phyloP scores from a whole-genome alignment of 2,113 vertebrate genomes.

The Osmerus eperlanus region DNA sequence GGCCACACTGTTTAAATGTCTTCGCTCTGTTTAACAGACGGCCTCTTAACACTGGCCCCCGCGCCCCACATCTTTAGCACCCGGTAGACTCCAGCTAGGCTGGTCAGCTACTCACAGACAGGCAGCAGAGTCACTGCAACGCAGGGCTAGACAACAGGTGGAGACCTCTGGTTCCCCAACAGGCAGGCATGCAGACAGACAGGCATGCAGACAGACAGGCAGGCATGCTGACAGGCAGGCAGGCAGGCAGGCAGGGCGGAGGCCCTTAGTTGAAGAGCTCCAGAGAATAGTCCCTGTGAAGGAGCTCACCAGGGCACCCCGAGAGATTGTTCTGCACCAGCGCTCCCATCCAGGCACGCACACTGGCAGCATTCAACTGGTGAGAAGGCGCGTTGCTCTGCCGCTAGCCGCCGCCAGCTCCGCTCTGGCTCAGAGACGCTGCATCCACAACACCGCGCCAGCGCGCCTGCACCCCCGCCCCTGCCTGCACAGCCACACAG shows the following conservation, averaged over 20 bases:
- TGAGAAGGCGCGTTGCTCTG: conserved; percentile 45
- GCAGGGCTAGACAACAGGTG: no score
- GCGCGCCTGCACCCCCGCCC: background rate
- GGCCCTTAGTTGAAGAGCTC: conserved; percentile 38
- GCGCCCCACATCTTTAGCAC: no score
- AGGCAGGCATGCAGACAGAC: conserved; percentile 1
- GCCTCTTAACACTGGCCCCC: no score
- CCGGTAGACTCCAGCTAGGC: no score
- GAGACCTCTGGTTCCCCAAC: no score
- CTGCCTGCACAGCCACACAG: background rate
- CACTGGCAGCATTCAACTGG: conserved; percentile 52
- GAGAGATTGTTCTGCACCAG: conserved; percentile 48
- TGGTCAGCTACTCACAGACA: no score
- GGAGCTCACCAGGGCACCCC: conserved; percentile 43
- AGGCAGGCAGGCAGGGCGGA: conserved; percentile 29
- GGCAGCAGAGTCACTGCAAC: no score
- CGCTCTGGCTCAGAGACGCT: background rate
- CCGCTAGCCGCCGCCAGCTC: conserved; percentile 30
- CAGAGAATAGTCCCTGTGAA: conserved; percentile 45
- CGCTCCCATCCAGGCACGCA: conserved; percentile 39
- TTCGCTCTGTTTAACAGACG: no score
- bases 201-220: background rate
- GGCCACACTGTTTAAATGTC: no score
- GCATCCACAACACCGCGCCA: no score
- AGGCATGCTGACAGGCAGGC: background rate